phyloP scores from a whole-genome alignment of 2,797 vertebrate genomes.

The Sorex maritimensis region DNA sequence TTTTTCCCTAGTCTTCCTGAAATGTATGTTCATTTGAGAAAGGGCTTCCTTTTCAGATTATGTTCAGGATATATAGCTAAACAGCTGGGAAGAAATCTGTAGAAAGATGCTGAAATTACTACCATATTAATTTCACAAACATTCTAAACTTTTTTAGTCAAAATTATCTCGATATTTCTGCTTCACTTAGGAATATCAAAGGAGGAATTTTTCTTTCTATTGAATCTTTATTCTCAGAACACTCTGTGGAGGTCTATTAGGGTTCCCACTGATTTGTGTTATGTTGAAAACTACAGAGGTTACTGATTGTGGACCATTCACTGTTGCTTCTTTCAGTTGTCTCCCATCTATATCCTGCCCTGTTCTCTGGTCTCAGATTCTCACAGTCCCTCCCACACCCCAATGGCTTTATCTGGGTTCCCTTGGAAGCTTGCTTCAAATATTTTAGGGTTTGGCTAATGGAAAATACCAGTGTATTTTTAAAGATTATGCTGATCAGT shows the following conservation, averaged over 20 bases:
- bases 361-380: not conserved
- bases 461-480: not conserved
- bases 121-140: not conserved
- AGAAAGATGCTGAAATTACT: not conserved
- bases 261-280: not conserved
- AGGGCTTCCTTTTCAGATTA: not conserved
- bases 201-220: not conserved
- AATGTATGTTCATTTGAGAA: conserved; percentile 3
- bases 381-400: not conserved
- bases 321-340: not conserved
- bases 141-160: conserved; percentile 31
- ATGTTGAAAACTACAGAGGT: not conserved
- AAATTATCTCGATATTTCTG: not conserved
- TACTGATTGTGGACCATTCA: not conserved
- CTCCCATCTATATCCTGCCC: not conserved
- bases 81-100: not conserved
- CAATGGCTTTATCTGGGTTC: not conserved
- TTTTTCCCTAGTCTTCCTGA: not conserved
- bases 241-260: too few species aligned
- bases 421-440: not conserved
- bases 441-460: not conserved
- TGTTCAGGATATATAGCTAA: not conserved
- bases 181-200: not conserved
- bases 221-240: not conserved
- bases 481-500: not conserved